phyloP scores from a whole-genome alignment of 2,888 invertebrate species.

The Troides helena region DNA sequence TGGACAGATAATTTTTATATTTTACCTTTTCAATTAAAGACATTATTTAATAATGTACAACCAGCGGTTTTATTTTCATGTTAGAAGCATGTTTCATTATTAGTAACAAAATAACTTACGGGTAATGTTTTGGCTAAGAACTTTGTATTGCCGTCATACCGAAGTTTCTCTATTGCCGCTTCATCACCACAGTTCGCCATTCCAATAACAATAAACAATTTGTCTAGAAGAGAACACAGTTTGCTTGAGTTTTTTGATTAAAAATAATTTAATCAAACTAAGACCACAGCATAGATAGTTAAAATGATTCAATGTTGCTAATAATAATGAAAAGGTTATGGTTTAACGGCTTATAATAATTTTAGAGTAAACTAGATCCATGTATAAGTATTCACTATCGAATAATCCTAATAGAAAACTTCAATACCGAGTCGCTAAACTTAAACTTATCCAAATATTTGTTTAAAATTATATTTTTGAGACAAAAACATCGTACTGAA shows the following conservation, averaged over 20 bases:
- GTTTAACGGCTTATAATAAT: no score
- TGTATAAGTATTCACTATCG: not conserved
- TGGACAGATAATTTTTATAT: no score
- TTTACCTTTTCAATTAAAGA: no score
- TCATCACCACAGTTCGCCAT: not conserved
- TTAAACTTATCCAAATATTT: not conserved
- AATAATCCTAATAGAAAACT: not conserved
- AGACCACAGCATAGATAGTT: no score
- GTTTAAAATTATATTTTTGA: not conserved
- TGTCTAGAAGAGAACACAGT: not conserved
- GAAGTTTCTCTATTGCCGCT: slow-evolving; percentile 2
- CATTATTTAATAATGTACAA: no score
- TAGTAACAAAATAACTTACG: slow-evolving; percentile 45
- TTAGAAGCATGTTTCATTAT: no score
- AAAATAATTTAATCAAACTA: not conserved
- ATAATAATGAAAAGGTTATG: no score
- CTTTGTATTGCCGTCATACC: slow-evolving; percentile 46
- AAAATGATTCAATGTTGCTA: no score
- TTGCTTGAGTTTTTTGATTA: no score
- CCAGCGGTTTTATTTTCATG: no score
- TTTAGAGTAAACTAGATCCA: no score
- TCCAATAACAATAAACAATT: not conserved
- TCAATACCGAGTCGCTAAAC: not conserved
- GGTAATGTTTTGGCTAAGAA: slow-evolving; percentile 57
- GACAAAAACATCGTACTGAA: not conserved